Base-by-base conservation (phyloP, 2,888 invertebrate species). In the Malachius bipustulatus region DNA sequence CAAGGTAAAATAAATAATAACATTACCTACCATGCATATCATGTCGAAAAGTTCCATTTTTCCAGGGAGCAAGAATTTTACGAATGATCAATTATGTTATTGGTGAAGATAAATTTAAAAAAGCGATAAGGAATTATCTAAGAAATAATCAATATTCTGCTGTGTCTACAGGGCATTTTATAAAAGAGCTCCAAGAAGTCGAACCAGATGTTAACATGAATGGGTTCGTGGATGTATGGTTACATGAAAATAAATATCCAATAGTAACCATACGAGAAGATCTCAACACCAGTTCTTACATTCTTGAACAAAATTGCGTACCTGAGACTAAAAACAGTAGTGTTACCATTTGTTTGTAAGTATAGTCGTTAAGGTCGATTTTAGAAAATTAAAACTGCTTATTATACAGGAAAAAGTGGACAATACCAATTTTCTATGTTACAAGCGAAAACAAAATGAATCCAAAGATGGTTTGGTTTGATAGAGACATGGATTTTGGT, bases 381-480 rank as follows among this genome's bases (percentile, higher is more conserved):
- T 14, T n/a, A n/a, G n/a, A n/a, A n/a, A n/a, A n/a, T n/a, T n/a
- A n/a, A n/a, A n/a, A n/a, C n/a, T n/a, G n/a, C n/a, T n/a, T n/a
- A n/a, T n/a, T n/a, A n/a, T n/a, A n/a, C n/a, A n/a, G n/a, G n/a
- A 82, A 82, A 52, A 75, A 72, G 30, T 91, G 90, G 90, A 81
- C 76, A 39, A 72, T 91, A 37, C 88, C 88, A 1, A 67, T 91
- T 8, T 79, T 79, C 0, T 83, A 78, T 51, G 69, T 67, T 32
- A 78, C 77, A 0, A 62, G 40, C 32, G n/a, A n/a, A n/a, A 40
- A 40, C 27, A 38, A 42, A 24, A 36, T 31, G 32, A 38, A 31
- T 9, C 30, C 38, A n/a, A 41, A 19, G 33, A 16, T 44, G 6
- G 11, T 39, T 15, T 56, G 51, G 52, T 51, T 52, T 33, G 42